These are phyloP conservation scores for Trogon surrucura DNA, from an alignment of 2,113 vertebrate genomes.

Conservation along the genomic window DNA sequence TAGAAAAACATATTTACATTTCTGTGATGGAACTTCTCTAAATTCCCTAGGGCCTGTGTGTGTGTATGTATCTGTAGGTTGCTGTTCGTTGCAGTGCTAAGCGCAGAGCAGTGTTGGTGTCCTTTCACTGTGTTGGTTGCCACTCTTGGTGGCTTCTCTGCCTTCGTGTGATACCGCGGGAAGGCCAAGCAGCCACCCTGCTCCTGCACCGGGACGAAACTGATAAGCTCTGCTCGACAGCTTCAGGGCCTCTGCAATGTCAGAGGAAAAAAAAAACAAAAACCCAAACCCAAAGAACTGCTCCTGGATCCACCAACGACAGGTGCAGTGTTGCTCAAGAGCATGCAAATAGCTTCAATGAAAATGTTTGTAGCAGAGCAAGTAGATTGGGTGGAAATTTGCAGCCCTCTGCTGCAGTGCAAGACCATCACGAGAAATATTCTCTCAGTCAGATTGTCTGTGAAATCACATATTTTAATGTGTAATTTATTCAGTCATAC, in stretches of 20 bases:
- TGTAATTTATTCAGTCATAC: neutral
- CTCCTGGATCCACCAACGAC: neutral
- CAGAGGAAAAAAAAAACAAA: neutral
- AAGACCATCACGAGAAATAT: neutral
- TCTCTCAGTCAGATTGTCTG: neutral
- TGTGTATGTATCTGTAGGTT: neutral
- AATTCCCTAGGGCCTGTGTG: neutral
- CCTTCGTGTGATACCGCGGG: neutral
- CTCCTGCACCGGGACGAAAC: neutral
- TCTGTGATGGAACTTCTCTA: neutral
- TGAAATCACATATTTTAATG: neutral
- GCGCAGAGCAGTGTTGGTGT: neutral
- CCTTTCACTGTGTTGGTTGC: neutral
- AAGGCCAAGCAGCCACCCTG: neutral
- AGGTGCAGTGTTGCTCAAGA: neutral
- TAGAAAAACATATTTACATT: neutral
- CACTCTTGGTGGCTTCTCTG: neutral
- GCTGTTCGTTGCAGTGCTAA: neutral
- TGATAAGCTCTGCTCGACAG: neutral
- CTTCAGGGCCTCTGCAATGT: neutral
- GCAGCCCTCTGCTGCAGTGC: neutral
- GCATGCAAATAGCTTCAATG: accelerated
- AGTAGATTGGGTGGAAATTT: neutral
- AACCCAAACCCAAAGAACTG: neutral
- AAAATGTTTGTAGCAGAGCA: neutral